Evolutionary conservation across 2,888 invertebrate genomes (phyloP).

Genomic region (Omphaloscelis lunosa): DNA sequence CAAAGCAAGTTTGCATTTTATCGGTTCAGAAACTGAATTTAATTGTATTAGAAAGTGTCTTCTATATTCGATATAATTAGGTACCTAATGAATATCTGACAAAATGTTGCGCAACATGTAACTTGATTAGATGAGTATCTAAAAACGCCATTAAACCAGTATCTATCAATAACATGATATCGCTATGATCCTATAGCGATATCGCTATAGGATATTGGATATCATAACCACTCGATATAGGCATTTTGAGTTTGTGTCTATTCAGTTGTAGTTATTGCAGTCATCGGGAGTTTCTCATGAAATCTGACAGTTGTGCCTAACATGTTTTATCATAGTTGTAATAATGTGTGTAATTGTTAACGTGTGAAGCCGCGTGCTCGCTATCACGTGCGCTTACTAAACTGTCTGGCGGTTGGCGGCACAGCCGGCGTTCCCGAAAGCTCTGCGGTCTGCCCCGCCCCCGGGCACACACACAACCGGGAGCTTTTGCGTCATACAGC

Average conservation of each 20-base stretch:
- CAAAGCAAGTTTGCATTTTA: slow-evolving; percentile 15
- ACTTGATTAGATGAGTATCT: slow-evolving; percentile 40
- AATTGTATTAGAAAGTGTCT: slow-evolving; percentile 20
- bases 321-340: slow-evolving; percentile 40
- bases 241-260: not conserved
- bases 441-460: slow-evolving; percentile 77
- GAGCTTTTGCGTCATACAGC: slow-evolving; percentile 75
- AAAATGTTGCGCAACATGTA: slow-evolving; percentile 39
- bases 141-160: slow-evolving; percentile 29
- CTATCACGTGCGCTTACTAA: slow-evolving; percentile 80
- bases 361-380: slow-evolving; percentile 73
- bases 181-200: too few species aligned
- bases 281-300: slow-evolving; percentile 36
- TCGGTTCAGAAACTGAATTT: slow-evolving; percentile 27
- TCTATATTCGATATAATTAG: not conserved
- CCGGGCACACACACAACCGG: slow-evolving; percentile 58
- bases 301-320: slow-evolving; percentile 22
- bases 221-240: not conserved
- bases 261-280: slow-evolving; percentile 5
- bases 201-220: too few species aligned
- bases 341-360: slow-evolving; percentile 46
- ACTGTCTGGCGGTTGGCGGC: slow-evolving; percentile 41
- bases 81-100: slow-evolving; percentile 3
- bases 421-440: slow-evolving; percentile 74
- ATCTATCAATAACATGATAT: slow-evolving; percentile 4